Base-by-base conservation (phyloP, 2,888 invertebrate genomes). In the Melanargia galathea region DNA sequence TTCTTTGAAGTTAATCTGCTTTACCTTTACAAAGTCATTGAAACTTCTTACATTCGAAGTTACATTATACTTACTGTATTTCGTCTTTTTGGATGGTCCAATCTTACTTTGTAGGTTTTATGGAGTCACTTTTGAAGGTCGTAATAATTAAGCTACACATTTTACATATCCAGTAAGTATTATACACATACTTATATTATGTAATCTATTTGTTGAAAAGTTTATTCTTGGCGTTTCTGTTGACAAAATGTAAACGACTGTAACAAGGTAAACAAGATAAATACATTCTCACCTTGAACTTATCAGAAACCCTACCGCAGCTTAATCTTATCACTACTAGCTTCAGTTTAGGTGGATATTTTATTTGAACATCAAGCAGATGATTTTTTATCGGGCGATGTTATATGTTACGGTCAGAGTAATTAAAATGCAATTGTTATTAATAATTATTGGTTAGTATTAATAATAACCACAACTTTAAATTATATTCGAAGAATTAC, bases 311-410 rank as follows among this genome's bases (percentile, higher is more conserved):
- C 54, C 30, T 35, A 48, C 58, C 24, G 24, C 45, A 52, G 45
- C 58, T 57, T 52, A 56, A 64, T 64, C 64, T 64, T 58, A 62
- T 62, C 57, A 51, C 43, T 18, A 18, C 49, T 62, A 33, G 57
- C 45, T 58, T 62, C 30, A 49, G 46, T 56, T 55, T 24, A 40
- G 24, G 11, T 40, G 8, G n/a, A 26, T 43, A 40, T 22, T 55
- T 55, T 49, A 26, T 30, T 33, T 33, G 24, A 26, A 26, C 1
- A 22, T 43, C 43, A 43, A 43, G 18, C 16, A 43, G 43, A 43
- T 43, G 43, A 30, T 8, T 30, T 30, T 6, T n/a, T n/a, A n/a
- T n/a, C n/a, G n/a, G n/a, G n/a, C n/a, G n/a, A n/a, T n/a, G n/a
- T n/a, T n/a, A n/a, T n/a, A n/a, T n/a, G n/a, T n/a, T n/a, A n/a